These are phyloP conservation scores for Nephrotoma flavescens DNA, from an alignment of 2,888 invertebrate species.

Conservation along the genomic window DNA sequence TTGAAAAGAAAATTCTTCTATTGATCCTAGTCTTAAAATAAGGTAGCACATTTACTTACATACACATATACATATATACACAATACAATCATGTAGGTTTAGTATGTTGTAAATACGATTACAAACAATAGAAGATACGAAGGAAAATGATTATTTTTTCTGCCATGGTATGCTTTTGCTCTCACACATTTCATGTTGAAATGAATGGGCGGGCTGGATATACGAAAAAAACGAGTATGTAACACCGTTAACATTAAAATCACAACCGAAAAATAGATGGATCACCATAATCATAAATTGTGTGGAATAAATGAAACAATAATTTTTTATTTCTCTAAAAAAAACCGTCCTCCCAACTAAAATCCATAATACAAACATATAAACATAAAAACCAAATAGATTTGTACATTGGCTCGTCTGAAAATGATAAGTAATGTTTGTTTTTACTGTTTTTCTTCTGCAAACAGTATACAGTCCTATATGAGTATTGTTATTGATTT, in stretches of 20 bases:
- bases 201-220: neutral
- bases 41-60: neutral
- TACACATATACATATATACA: neutral
- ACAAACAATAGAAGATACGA: neutral
- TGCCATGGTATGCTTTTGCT: neutral
- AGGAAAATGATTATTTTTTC: neutral
- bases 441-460: neutral
- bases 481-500: neutral
- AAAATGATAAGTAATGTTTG: neutral
- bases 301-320: neutral
- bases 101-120: too few relatives aligned
- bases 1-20: neutral
- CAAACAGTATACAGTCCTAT: neutral
- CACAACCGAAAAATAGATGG: neutral
- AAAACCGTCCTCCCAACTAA: neutral
- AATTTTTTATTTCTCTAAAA: neutral
- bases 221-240: neutral
- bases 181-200: neutral
- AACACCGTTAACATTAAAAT: neutral
- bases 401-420: neutral
- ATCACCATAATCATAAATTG: neutral
- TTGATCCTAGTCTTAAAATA: neutral
- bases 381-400: neutral
- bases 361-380: neutral
- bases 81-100: neutral